A percentile compares a stretch with the other conserved stretches of the same genome.
These are phyloP conservation scores for Ptycholaimellus sp. DNA, from an alignment of 2,888 invertebrate genomes.

Conservation along the genomic window DNA sequence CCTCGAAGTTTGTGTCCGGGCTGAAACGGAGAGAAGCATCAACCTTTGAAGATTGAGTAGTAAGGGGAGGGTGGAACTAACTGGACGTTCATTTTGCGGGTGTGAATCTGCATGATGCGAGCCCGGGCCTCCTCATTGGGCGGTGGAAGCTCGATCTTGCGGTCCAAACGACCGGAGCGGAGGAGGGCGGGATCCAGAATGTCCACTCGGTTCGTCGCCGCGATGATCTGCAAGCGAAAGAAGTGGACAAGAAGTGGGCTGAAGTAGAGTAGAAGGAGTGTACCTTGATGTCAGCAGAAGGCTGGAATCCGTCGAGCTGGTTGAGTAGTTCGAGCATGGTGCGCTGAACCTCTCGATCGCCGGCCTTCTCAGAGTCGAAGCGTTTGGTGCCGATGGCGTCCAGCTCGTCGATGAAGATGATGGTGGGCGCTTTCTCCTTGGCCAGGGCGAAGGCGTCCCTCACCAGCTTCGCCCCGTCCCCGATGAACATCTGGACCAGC, in stretches of 20 bases:
- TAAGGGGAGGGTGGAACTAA: too few relatives aligned
- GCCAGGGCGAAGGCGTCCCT: constrained; percentile 89
- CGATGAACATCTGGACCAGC: constrained; percentile 98
- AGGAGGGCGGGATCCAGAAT: constrained; percentile 89
- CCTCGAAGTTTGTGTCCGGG: constrained; percentile 25
- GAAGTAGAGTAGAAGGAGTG: too few relatives aligned
- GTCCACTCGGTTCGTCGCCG: constrained; percentile 93
- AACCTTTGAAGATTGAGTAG: too few relatives aligned
- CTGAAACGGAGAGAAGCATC: constrained; percentile 14
- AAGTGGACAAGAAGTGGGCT: too few relatives aligned
- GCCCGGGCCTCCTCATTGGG: constrained; percentile 96
- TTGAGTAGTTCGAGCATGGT: constrained; percentile 96
- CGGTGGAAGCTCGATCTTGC: constrained; percentile 97
- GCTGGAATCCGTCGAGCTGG: constrained; percentile 92
- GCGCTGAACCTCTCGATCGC: constrained; percentile 92
- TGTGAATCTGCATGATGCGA: constrained; percentile 55
- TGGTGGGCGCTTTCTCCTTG: constrained; percentile 93
- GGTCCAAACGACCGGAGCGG: constrained; percentile 78
- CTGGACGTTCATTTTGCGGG: constrained; percentile 88
- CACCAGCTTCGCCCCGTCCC: constrained; percentile 36
- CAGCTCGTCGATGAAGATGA: constrained; percentile 95
- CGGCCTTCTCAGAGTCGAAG: constrained; percentile 85
- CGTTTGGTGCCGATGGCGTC: constrained; percentile 56
- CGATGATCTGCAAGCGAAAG: constrained; percentile 53
- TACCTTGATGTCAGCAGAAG: constrained; percentile 84